Conservation (phyloP, 2,888 invertebrate genomes). For the Drosophila crucigera region DNA sequence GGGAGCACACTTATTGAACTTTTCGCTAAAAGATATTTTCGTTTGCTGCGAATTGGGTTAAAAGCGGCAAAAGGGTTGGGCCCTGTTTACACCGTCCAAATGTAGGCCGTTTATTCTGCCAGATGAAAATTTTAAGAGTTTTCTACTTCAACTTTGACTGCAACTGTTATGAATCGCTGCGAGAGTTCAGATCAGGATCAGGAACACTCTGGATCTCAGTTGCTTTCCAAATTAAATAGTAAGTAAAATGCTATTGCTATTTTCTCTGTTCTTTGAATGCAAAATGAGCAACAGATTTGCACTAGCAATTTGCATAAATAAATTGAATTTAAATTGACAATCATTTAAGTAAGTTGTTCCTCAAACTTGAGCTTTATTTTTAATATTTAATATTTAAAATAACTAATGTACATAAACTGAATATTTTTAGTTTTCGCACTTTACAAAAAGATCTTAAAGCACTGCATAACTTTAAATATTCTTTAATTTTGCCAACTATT, state of each 20-base stretch:
- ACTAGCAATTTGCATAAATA: not conserved
- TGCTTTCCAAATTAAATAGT: not conserved
- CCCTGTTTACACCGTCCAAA: slow-evolving; percentile 24
- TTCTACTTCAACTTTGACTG: slow-evolving; percentile 46
- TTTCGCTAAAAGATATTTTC: slow-evolving; percentile 72
- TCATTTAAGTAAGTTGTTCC: not conserved
- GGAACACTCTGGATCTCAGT: not conserved
- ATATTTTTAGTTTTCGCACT: not conserved
- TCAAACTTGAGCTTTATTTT: not conserved
- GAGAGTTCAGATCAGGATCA: not conserved
- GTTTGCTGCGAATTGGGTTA: slow-evolving; percentile 68
- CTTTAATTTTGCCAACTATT: not conserved
- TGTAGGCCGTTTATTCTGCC: slow-evolving; percentile 69
- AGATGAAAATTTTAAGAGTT: slow-evolving; percentile 31
- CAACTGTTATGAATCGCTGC: slow-evolving; percentile 45
- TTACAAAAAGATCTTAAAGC: not conserved
- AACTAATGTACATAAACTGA: not conserved
- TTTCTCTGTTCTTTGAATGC: not conserved
- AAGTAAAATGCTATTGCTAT: not conserved
- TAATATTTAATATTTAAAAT: not conserved
- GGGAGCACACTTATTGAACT: slow-evolving; percentile 78
- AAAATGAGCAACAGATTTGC: not conserved
- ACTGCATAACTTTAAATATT: not conserved
- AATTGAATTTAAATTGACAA: not conserved
- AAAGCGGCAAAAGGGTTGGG: slow-evolving; percentile 9